Percentiles rank a stretch among this genome's conserved stretches.
These are phyloP conservation scores for Aurelia aurita DNA, from an alignment of 30 jellyfish, hydroid and myxozoan species.

Conservation along the genomic window DNA sequence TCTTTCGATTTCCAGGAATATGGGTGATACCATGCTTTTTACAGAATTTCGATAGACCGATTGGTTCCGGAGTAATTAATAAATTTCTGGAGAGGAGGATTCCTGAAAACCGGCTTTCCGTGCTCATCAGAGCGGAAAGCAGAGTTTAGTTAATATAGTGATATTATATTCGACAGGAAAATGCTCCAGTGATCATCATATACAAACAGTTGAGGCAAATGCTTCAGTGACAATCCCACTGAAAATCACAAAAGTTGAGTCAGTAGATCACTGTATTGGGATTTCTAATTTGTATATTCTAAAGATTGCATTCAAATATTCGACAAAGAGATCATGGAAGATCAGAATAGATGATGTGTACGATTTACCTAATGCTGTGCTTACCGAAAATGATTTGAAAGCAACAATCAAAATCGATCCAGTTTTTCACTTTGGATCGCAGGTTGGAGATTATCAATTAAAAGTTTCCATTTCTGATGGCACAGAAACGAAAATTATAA, in stretches of 20 bases:
- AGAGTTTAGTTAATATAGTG: too few species aligned
- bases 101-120: too few species aligned
- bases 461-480: not conserved
- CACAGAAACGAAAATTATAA: not conserved
- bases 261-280: slow-evolving; percentile 14
- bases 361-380: not conserved
- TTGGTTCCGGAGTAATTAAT: too few species aligned
- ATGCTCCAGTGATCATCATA: slow-evolving; percentile 5
- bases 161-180: not conserved
- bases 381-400: slow-evolving; percentile 12
- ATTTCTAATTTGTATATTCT: slow-evolving; percentile 2
- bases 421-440: not conserved
- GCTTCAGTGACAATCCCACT: not conserved
- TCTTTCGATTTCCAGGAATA: too few species aligned
- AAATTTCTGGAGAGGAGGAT: too few species aligned
- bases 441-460: not conserved
- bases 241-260: not conserved
- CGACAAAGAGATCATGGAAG: slow-evolving; percentile 17
- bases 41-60: too few species aligned
- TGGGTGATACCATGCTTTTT: too few species aligned
- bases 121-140: too few species aligned
- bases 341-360: not conserved
- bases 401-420: slow-evolving; percentile 24
- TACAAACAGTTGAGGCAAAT: not conserved
- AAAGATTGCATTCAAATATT: not conserved